These are phyloP conservation scores for Amphibalanus amphitrite DNA, from an alignment of 1,140 invertebrate genomes.

Conservation along the genomic window DNA sequence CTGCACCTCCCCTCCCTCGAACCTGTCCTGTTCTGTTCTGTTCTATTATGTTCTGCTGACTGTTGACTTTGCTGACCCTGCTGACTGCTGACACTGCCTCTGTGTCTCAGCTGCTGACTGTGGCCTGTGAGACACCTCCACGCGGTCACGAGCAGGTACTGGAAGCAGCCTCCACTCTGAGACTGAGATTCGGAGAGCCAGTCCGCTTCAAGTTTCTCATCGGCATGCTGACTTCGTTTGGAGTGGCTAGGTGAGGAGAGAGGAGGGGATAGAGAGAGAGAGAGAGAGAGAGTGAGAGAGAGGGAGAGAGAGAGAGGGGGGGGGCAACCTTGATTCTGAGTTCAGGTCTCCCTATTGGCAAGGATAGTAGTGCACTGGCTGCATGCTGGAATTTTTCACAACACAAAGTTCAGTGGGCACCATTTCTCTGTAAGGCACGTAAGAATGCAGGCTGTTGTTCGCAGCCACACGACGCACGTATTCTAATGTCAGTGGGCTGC, in stretches of 20 bases:
- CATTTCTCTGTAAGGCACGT: too few relatives aligned
- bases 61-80: too few relatives aligned
- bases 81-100: background rate
- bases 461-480: too few relatives aligned
- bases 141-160: conserved; percentile 59
- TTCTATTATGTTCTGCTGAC: too few relatives aligned
- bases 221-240: conserved; percentile 49
- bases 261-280: too few relatives aligned
- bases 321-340: background rate
- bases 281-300: background rate
- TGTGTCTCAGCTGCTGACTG: conserved; percentile 25
- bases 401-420: too few relatives aligned
- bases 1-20: too few relatives aligned
- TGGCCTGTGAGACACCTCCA: conserved; percentile 20
- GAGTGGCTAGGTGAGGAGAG: conserved; percentile 17
- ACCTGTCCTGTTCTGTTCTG: too few relatives aligned
- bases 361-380: too few relatives aligned
- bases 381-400: too few relatives aligned
- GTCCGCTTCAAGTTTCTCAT: conserved; percentile 77
- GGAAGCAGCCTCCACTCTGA: conserved; percentile 71
- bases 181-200: conserved; percentile 74
- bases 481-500: too few relatives aligned
- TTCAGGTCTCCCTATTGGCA: background rate
- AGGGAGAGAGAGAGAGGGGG: background rate
- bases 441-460: too few relatives aligned